Base-by-base conservation (phyloP, 2,113 vertebrate species). In the Petromus typicus region DNA sequence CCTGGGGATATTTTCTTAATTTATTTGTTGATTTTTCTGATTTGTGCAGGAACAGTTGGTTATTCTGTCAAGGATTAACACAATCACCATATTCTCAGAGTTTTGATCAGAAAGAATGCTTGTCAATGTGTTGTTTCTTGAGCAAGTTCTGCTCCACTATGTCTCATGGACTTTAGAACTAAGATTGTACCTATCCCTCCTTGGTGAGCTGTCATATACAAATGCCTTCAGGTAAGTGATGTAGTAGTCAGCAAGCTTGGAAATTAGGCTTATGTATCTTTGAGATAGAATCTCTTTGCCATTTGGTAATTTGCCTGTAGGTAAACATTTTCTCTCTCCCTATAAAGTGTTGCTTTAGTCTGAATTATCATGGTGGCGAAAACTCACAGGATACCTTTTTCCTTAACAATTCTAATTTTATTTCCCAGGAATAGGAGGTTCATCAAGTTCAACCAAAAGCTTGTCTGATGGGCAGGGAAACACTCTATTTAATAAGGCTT, bases 321-420 rank as follows among this genome's bases (percentile, higher is more conserved):
- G 27, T n/a, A 34, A 66, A 22, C 2, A 5, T 7, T 80, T 43
- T 40, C 34, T 57, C 12, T 45, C 16, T 85, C 30, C 57, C 37
- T 40, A 30, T 54, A 66, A 76, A 37, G 14, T 11, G 43, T 11
- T 61, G 0, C 12, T 27, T 32, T n/a, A 32, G 75, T 87, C 76
- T 67, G 17, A 40, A 63, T 90, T 34, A 67, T 56, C n/a, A 45
- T 7, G 17, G 7, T 71, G 11, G 40, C 25, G 6, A 64, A 30
- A 63, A 89, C 34, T 82, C 81, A 82, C 7, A n/a, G 45, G 67
- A 13, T 18, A 54, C 64, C 27, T 80, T 59, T 69, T 67, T 64
- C 17, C 51, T 76, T 67, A 37, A 82, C 43, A 75, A 40, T 94
- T 89, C 66, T 93, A n/a, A 80, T 66, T 89, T 54, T 40, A 63